Evolutionary conservation across 2,113 vertebrate species (phyloP).

Genomic region (Mesocricetus auratus): DNA sequence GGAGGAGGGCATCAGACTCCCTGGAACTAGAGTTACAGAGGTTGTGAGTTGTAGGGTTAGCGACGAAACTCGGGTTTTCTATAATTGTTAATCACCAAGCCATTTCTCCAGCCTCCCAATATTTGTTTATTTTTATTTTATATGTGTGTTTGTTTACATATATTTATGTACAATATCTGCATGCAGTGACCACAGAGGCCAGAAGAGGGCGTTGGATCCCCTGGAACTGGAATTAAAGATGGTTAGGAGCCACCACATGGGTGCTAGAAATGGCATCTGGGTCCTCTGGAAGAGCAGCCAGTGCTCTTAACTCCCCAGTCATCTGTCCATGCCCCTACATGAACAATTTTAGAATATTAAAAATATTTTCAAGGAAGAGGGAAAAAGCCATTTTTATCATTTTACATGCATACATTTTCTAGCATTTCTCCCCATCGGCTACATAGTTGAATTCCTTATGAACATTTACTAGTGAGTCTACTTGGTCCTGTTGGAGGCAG

Average conservation of each 20-base stretch:
- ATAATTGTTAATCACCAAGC: not conserved
- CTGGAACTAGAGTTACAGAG: not conserved
- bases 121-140: not conserved
- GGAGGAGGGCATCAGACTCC: not conserved
- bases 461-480: not conserved
- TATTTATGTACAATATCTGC: not conserved
- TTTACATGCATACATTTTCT: not conserved
- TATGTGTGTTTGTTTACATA: not conserved
- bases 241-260: not conserved
- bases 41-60: not conserved
- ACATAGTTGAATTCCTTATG: not conserved
- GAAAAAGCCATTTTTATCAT: not conserved
- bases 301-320: not conserved
- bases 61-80: not conserved
- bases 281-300: not conserved
- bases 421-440: not conserved
- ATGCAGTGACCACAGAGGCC: not conserved
- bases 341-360: conserved; percentile 25
- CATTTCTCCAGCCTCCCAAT: not conserved
- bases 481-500: not conserved
- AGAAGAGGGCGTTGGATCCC: not conserved
- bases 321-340: not conserved
- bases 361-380: not conserved
- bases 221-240: not conserved
- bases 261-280: not conserved